phyloP scores from a whole-genome alignment of 2,888 invertebrate species.

The Trissolcus japonicus region DNA sequence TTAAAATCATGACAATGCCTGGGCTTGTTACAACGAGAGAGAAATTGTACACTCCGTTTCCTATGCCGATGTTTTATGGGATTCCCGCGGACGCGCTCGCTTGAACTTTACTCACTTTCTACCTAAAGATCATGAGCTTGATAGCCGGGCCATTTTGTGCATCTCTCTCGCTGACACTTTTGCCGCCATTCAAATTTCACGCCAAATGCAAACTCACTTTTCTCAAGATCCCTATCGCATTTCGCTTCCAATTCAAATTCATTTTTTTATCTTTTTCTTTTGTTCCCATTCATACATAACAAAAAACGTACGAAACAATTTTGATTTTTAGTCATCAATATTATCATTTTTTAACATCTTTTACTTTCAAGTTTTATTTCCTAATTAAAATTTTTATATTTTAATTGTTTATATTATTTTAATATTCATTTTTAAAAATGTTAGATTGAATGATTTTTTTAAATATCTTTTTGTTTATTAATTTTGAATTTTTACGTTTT shows the following conservation, averaged over 20 bases:
- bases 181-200: slow-evolving; percentile 3
- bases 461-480: too few relatives aligned
- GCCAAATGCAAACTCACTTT: background rate
- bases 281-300: too few relatives aligned
- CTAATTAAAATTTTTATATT: too few relatives aligned
- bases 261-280: too few relatives aligned
- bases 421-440: too few relatives aligned
- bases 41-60: slow-evolving; percentile 22
- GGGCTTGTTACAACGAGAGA: slow-evolving; percentile 29
- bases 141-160: slow-evolving; percentile 16
- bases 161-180: background rate
- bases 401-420: too few relatives aligned
- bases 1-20: slow-evolving; percentile 51
- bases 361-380: too few relatives aligned
- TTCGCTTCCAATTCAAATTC: background rate
- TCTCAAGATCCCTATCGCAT: background rate
- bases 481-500: too few relatives aligned
- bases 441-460: too few relatives aligned
- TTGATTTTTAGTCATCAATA: too few relatives aligned
- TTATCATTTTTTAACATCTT: too few relatives aligned
- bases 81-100: slow-evolving; percentile 38
- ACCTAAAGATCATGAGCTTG: slow-evolving; percentile 27
- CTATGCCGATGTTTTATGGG: slow-evolving; percentile 26
- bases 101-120: slow-evolving; percentile 47
- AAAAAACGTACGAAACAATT: too few relatives aligned